Evolutionary conservation across 2,113 vertebrate genomes (phyloP), one percentile per base, ranked within the genome.

Genomic region (Cranoglanis bouderius): DNA sequence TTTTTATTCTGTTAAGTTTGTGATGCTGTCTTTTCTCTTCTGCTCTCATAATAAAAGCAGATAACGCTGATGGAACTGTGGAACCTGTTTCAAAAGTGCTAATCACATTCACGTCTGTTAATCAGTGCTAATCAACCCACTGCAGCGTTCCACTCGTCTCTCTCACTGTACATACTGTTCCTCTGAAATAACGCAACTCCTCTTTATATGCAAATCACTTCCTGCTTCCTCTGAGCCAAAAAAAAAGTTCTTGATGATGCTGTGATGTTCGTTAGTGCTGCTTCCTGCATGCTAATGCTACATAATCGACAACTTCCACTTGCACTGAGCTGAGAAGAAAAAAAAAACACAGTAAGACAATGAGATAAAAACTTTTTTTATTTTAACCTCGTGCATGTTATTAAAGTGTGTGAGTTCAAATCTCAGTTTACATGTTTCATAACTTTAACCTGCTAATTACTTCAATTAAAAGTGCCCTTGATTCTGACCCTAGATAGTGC

Each of bases 111-210:
- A 88, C 78, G 88, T 87, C 90, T 90, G 26, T 91, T 92, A 93
- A 94, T 93, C 91, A 93, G 86, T 90, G 90, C 85, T 89, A 92
- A 93, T 93, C 91, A 92, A 78, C 90, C 90, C 89, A 90, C 91
- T 91, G 61, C 61, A 90, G 89, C 81, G 78, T 87, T 91, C 89
- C 72, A 87, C 89, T 74, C 80, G 55, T 78, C 49, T 80, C 75
- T 35, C 55, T 92, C 89, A 91, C 75, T 43, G 70, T 87, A 85
- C 61, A 65, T n/a, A 67, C 61, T 49, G 40, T 85, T 67, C 61
- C 83, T 77, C 80, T 29, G 80, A 74, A 88, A 84, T 72, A 80
- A 80, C 16, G 35, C 82, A 87, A 67, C 75, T 85, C 78, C 75
- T 90, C 87, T 84, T 84, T 77, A 57, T 82, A 89, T 87, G 89